A percentile compares a stretch with the other conserved stretches of the same genome.
These are phyloP conservation scores for Platycheirus rosarum DNA, from an alignment of 2,888 invertebrate species.

Conservation along the genomic window DNA sequence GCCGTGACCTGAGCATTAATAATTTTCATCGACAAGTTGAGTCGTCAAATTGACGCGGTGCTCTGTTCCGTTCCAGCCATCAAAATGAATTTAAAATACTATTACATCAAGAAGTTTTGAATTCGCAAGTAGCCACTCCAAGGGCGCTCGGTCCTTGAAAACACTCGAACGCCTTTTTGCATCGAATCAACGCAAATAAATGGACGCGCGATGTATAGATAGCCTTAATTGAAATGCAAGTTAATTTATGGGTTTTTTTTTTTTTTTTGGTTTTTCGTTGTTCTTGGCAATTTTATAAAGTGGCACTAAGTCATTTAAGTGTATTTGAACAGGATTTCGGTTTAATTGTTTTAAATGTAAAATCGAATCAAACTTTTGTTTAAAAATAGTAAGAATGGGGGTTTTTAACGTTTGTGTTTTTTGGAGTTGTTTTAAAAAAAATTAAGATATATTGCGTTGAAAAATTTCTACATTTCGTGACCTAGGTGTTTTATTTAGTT, in stretches of 20 bases:
- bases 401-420: too few relatives aligned
- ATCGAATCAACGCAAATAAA: conserved; percentile 55
- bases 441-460: too few relatives aligned
- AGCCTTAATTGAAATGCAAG: conserved; percentile 46
- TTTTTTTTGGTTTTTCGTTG: conserved; percentile 4
- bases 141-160: conserved; percentile 43
- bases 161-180: conserved; percentile 51
- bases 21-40: conserved; percentile 55
- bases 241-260: conserved; percentile 44
- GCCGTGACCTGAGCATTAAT: conserved; percentile 58
- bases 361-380: not conserved
- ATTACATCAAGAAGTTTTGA: conserved; percentile 59
- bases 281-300: conserved; percentile 20
- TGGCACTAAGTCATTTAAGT: conserved; percentile 14
- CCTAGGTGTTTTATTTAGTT: too few relatives aligned
- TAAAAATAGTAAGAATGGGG: too few relatives aligned
- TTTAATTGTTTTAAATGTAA: conserved; percentile 3
- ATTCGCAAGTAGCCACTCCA: conserved; percentile 61
- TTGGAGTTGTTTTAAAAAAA: too few relatives aligned
- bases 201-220: conserved; percentile 26
- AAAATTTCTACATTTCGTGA: too few relatives aligned
- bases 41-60: conserved; percentile 10
- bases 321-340: conserved; percentile 2
- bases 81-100: conserved; percentile 64
- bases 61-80: conserved; percentile 2